These are phyloP conservation scores for Crocallis elinguaria DNA, from an alignment of 2,888 invertebrate species.

Conservation along the genomic window DNA sequence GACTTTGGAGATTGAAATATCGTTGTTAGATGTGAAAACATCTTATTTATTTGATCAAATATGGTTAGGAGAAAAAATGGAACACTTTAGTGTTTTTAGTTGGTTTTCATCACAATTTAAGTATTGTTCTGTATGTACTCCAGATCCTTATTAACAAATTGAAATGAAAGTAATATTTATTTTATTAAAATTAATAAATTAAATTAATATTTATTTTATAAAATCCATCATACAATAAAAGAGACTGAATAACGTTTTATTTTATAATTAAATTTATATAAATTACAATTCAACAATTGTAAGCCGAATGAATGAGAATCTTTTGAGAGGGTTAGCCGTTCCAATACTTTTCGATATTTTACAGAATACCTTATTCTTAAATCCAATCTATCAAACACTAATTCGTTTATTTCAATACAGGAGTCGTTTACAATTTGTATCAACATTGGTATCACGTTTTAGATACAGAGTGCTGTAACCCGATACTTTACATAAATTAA, in stretches of 20 bases:
- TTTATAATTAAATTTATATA: neutral
- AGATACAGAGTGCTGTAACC: slow-evolving; percentile 71
- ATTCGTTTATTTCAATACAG: slow-evolving; percentile 42
- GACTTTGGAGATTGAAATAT: neutral
- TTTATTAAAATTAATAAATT: no score
- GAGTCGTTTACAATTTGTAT: slow-evolving; percentile 63
- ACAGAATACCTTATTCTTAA: neutral
- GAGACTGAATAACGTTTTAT: neutral
- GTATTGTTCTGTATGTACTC: no score
- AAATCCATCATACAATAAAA: no score
- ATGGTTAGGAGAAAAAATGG: neutral
- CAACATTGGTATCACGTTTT: slow-evolving; percentile 75
- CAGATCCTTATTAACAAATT: no score
- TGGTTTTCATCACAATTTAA: neutral
- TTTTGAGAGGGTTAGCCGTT: neutral
- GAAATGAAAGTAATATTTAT: no score
- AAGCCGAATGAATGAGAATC: no score
- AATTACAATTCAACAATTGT: neutral
- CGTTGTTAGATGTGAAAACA: neutral
- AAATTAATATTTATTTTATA: no score
- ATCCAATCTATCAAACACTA: slow-evolving; percentile 15
- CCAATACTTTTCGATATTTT: neutral
- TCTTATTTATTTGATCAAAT: neutral
- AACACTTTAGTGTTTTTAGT: no score
- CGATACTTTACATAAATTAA: slow-evolving; percentile 78